A percentile compares a stretch with the other conserved stretches of the same genome.
Evolutionary conservation across 2,888 invertebrate genomes (phyloP).

Genomic region (Ectemnius continuus): DNA sequence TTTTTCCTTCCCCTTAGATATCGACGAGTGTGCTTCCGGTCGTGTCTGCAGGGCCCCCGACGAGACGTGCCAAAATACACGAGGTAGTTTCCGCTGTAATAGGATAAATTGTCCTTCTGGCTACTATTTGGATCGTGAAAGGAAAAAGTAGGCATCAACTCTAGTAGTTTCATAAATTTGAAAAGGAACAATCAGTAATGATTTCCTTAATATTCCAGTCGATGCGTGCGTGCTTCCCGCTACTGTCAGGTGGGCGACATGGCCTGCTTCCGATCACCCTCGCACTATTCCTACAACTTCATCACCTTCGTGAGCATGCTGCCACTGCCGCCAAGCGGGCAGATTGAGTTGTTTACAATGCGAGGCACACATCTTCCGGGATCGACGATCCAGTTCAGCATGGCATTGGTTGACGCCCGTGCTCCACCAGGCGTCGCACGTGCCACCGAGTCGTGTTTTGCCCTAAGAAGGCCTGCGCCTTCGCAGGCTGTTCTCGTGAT

Average conservation of each 20-base stretch:
- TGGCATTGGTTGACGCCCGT: conserved; percentile 84
- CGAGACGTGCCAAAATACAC: conserved; percentile 92
- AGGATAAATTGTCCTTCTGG: conserved; percentile 91
- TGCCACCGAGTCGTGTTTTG: conserved; percentile 82
- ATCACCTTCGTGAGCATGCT: conserved; percentile 93
- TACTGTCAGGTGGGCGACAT: conserved; percentile 86
- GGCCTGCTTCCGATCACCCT: conserved; percentile 88
- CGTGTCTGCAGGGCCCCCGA: conserved; percentile 81
- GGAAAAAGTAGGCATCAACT: conserved; percentile 85
- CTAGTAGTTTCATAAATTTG: neutral
- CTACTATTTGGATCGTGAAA: conserved; percentile 87
- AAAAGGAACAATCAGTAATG: neutral
- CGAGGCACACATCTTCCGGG: conserved; percentile 87
- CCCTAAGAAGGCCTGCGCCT: conserved; percentile 78
- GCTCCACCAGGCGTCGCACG: conserved; percentile 82
- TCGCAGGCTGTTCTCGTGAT: conserved; percentile 89
- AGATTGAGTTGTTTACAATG: conserved; percentile 92
- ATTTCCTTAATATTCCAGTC: conserved; percentile 80
- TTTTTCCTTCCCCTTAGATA: conserved; percentile 79
- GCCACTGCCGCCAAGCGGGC: conserved; percentile 82
- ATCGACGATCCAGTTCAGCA: conserved; percentile 86
- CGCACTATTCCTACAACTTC: conserved; percentile 95
- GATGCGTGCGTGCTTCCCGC: conserved; percentile 86
- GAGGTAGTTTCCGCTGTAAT: conserved; percentile 93
- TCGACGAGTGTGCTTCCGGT: conserved; percentile 85